Evolutionary conservation across 2,888 invertebrate species (phyloP), one percentile per base, ranked within the genome.

Genomic region (Subacronicta megacephala): DNA sequence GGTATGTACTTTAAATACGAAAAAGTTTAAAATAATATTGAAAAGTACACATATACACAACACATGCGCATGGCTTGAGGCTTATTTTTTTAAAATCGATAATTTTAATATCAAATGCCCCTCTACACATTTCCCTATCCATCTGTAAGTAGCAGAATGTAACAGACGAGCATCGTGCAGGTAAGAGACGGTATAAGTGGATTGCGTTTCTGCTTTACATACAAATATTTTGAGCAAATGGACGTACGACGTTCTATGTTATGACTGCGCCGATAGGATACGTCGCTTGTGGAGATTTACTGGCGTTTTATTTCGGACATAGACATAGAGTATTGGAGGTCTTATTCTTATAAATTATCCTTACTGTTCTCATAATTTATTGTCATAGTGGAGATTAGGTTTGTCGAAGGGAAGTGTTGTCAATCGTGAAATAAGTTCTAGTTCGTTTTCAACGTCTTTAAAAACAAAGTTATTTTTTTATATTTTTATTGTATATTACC

Each of bases 131-230:
- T 43, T 38, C 63, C 0, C 50, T 81, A 72, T 84, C 35, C 83
- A 44, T 58, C 64, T 66, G 62, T 62, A 80, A 60, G 78, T 77
- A 78, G 81, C 78, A 82, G 84, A 81, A 78, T 83, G 89, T 88
- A 89, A 88, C 85, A 83, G 90, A 87, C 86, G 89, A 85, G 82
- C 82, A 72, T 65, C 80, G 83, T 89, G 93, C 93, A 93, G 93
- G 93, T 93, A 93, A 93, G 82, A 87, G 92, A 84, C 88, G 82
- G 85, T 78, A 83, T 93, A 93, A 93, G 93, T 93, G 93, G 93
- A 93, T 93, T 93, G 93, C 92, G 85, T 87, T 90, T 89, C 91
- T 90, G 88, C 92, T 93, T 92, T 92, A 90, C 93, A 93, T 93
- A 92, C 90, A 89, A 85, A 92, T 92, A 92, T 92, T 90, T 92